Base-by-base conservation (phyloP, 1,140 invertebrate species). In the Pteromalus puparum region DNA sequence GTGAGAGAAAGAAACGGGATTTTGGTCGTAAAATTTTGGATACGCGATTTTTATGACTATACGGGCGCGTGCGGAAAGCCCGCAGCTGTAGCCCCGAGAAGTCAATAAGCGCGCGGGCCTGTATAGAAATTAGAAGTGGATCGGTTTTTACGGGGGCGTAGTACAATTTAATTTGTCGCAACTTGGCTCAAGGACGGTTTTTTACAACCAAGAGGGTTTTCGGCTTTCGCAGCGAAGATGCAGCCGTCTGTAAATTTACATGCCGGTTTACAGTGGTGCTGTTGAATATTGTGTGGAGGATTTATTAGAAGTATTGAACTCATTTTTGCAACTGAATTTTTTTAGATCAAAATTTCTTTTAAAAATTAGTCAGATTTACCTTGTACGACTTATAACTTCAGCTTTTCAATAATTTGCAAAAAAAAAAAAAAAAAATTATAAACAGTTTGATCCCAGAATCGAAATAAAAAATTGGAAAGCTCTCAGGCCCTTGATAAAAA, bases 61-160 rank as follows among this genome's bases (percentile, higher is more conserved):
- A 26, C 5, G 67, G 13, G 9, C 28, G 24, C 67, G 67, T 30
- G 67, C 67, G 26, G 26, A 1, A 70, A 26, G 65, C 48, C 15
- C 48, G 18, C 30, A 34, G 48, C 48, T 18, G 18, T 53, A 53
- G 30, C 30, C 4, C 18, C 18, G 53, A 80, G 48, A 81, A 85
- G 83, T 88, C 86, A 87, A 88, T 28, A 65, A 85, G 21, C 38
- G 4, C 38, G 4, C 70, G 34, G n/a, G 1, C 2, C 30, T 15
- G 12, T 46, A n/a, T n/a, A 26, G 48, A 83, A 79, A 61, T 88
- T 87, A 88, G 89, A 89, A 89, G 87, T 88, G 77, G 87, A 89
- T 82, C 87, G 85, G 81, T 83, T 88, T 87, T 88, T 86, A 88
- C 85, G 46, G 53, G 75, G 42, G 18, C 38, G 34, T 34, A 34